Base-by-base conservation (phyloP, 2,797 vertebrate species). In the Bovichtus variegatus region DNA sequence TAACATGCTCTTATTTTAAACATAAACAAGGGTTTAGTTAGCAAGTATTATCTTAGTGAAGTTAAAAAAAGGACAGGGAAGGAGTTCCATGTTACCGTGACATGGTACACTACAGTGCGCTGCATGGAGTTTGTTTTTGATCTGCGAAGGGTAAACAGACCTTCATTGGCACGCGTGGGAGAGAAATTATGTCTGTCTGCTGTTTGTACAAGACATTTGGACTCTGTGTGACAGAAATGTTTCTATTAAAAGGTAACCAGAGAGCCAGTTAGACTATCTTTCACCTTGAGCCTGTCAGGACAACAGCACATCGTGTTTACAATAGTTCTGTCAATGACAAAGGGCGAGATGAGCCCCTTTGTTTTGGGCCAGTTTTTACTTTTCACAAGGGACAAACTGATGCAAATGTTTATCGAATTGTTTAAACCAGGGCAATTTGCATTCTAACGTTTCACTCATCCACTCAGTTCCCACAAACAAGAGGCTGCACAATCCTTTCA, bases 261-360 rank as follows among this genome's bases (percentile, higher is more conserved):
- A 63, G 69, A 78, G 62, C 51, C 74, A 71, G 75, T 77, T 34
- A 19, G 68, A 69, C 51, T 80, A 80, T 81, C 78, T 84, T 81
- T 90, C 85, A 91, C 89, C 86, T 90, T 90, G 86, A 89, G 80
- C 67, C 44, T 53, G 54, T 46, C 61, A 67, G 74, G 81, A 85
- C 82, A 82, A 81, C 74, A 83, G 43, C 9, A 41, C 46, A 68
- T 60, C 66, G 71, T 78, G 85, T 89, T 91, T 83, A 82, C 74
- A 80, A 71, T 53, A 80, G 66, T 66, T 78, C 43, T 12, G 51
- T 78, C 80, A 78, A 77, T 75, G 76, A 74, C 58, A 78, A 80
- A 63, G 65, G 73, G 62, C n/a, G 23, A 85, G 71, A 65, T 41
- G 9, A 38, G 73, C 59, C 65, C 71, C 65, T 80, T 43, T 23